These are phyloP conservation scores for Carapus acus DNA, from an alignment of 2,797 vertebrate genomes.

Conservation along the genomic window DNA sequence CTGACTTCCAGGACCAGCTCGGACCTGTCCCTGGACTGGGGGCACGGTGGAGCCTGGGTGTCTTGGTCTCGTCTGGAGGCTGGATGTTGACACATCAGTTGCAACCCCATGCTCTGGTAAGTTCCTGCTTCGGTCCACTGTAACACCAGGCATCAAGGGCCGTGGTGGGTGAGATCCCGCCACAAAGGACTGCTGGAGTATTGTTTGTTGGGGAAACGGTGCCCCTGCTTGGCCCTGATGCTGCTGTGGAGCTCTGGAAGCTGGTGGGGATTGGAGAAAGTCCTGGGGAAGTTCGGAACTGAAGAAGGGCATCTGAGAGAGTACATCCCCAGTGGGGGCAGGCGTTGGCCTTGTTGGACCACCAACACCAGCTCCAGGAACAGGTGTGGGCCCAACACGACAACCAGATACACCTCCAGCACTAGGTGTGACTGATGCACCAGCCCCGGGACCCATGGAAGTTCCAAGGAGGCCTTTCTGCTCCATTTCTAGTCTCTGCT, in stretches of 20 bases:
- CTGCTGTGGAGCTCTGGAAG: slow-evolving; percentile 53
- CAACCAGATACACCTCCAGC: not conserved
- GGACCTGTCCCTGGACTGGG: slow-evolving; percentile 54
- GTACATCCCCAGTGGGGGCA: slow-evolving; percentile 59
- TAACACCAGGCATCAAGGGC: slow-evolving; percentile 59
- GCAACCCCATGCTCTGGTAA: slow-evolving; percentile 61
- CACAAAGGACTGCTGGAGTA: slow-evolving; percentile 44
- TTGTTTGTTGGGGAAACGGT: slow-evolving; percentile 31
- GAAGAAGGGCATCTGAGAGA: slow-evolving; percentile 83
- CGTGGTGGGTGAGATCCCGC: slow-evolving; percentile 53
- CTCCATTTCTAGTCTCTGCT: slow-evolving; percentile 67
- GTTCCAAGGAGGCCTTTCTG: slow-evolving; percentile 69
- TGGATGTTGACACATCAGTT: slow-evolving; percentile 51
- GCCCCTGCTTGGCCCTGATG: slow-evolving; percentile 27
- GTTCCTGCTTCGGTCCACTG: slow-evolving; percentile 58
- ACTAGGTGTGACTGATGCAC: not conserved
- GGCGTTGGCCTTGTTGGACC: slow-evolving; percentile 39
- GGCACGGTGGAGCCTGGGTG: slow-evolving; percentile 61
- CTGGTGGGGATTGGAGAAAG: slow-evolving; percentile 77
- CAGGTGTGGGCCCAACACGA: not conserved
- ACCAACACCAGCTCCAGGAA: slow-evolving; percentile 14
- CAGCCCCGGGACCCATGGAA: slow-evolving; percentile 19
- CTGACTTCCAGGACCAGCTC: slow-evolving; percentile 37
- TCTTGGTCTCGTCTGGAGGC: slow-evolving; percentile 57
- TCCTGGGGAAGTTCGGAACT: slow-evolving; percentile 81